Base-by-base conservation (phyloP, 2,888 invertebrate species). In the Odontothrips loti region DNA sequence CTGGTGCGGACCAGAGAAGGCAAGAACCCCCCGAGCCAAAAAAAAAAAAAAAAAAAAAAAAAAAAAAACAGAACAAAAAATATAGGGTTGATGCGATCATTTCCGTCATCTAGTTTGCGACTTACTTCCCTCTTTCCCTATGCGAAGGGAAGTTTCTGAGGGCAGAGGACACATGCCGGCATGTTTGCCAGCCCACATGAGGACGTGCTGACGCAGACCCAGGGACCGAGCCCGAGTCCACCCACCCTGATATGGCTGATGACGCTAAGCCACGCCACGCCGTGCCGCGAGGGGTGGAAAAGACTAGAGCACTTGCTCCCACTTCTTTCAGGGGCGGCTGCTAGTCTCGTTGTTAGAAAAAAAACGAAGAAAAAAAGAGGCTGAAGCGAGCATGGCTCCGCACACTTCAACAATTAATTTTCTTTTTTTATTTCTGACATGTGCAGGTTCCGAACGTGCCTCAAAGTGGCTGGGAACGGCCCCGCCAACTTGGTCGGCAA, bases 401-500 rank as follows among this genome's bases (percentile, higher is more conserved):
- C n/a, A n/a, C 34, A 43, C 34, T 43, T 6, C 6, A 10, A 3
- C 68, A 75, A 3, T 27, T 9, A 4, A 1, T 27, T 23, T 27
- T 75, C 9, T 10, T 20, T 23, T 82, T 89, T 68, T 63, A 17
- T 63, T 3, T 3, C 27, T 75, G 23, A 23, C 8, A 27, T 81
- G 82, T 82, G 83, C 90, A 98, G 98, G 86, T 98, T 98, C 88
- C 93, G 97, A 82, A 93, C 96, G 27, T 98, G 98, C 86, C 89
- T 98, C 84, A 96, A 96, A 87, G 92, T 95, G 88, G 94, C 96
- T 0, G 92, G 93, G 84, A 95, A 95, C 0, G 93, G 94, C 10
- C 94, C 96, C 15, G 95, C 97, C 12, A 95, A 95, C 86, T 91
- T 96, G 88, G 96, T 97, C 81, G 97, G 97, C 4, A 95, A 95